Conservation (phyloP, 2,888 invertebrate species). For the Calliphora vomitoria region DNA sequence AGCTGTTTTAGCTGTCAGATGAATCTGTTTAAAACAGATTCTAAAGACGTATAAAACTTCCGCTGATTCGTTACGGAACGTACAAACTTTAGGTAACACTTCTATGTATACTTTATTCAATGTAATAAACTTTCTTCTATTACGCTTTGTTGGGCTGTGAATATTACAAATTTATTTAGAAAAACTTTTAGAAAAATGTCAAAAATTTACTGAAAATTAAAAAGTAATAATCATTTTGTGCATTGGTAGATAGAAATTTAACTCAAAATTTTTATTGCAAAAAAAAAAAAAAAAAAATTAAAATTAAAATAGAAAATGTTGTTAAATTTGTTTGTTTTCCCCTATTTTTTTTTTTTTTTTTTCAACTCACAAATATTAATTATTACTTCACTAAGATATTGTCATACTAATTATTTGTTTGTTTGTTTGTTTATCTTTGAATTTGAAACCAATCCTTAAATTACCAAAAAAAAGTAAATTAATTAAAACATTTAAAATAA, state of each 20-base stretch:
- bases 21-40: too few species aligned
- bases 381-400: conserved; percentile 49
- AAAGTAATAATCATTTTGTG: conserved; percentile 53
- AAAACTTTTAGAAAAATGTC: not conserved
- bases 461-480: conserved; percentile 43
- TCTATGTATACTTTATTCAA: too few species aligned
- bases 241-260: conserved; percentile 29
- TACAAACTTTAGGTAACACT: too few species aligned
- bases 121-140: too few species aligned
- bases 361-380: conserved; percentile 26
- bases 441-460: conserved; percentile 32
- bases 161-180: not conserved
- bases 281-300: conserved; percentile 8
- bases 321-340: not conserved
- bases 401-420: conserved; percentile 35
- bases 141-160: conserved; percentile 10
- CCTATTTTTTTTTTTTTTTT: conserved; percentile 1
- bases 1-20: too few species aligned
- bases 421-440: not conserved
- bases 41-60: too few species aligned
- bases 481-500: conserved; percentile 27
- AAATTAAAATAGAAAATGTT: not conserved
- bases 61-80: too few species aligned
- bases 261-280: conserved; percentile 42
- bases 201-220: not conserved